Conservation (phyloP, 2,888 invertebrate species). For the Xestia xanthographa region DNA sequence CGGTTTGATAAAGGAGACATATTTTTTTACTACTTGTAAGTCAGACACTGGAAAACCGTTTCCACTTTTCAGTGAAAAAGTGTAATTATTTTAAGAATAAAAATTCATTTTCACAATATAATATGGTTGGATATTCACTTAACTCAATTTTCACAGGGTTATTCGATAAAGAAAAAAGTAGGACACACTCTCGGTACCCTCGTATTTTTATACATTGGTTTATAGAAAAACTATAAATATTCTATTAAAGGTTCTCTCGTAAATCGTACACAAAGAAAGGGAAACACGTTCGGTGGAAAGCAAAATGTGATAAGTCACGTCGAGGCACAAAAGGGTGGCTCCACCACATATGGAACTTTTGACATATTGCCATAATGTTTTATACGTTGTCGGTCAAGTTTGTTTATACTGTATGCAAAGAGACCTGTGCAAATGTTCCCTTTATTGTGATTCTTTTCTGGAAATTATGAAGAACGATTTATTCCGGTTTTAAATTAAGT, state of each 20-base stretch:
- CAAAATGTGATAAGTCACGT: constrained; percentile 81
- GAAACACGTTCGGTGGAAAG: constrained; percentile 70
- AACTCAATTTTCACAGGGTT: constrained; percentile 20
- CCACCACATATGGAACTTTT: constrained; percentile 65
- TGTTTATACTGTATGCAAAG: constrained; percentile 19
- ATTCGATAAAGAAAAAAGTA: constrained; percentile 28
- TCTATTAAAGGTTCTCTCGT: constrained; percentile 74
- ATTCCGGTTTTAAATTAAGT: neutral
- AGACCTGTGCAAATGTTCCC: constrained; percentile 9
- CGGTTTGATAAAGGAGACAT: constrained; percentile 7
- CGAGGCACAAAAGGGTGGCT: constrained; percentile 67
- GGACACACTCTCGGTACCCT: constrained; percentile 7
- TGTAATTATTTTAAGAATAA: neutral
- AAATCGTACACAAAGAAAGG: constrained; percentile 77
- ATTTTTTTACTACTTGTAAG: constrained; percentile 11
- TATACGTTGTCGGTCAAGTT: constrained; percentile 51
- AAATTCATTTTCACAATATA: neutral
- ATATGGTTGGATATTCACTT: neutral
- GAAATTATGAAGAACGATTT: neutral
- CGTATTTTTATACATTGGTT: constrained; percentile 47
- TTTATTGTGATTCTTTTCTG: neutral
- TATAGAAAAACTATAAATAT: constrained; percentile 74
- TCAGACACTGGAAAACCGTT: neutral
- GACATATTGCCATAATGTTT: constrained; percentile 64
- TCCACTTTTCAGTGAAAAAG: neutral